Conservation (phyloP, 2,113 vertebrate genomes). For the Phrynocephalus versicolor region DNA sequence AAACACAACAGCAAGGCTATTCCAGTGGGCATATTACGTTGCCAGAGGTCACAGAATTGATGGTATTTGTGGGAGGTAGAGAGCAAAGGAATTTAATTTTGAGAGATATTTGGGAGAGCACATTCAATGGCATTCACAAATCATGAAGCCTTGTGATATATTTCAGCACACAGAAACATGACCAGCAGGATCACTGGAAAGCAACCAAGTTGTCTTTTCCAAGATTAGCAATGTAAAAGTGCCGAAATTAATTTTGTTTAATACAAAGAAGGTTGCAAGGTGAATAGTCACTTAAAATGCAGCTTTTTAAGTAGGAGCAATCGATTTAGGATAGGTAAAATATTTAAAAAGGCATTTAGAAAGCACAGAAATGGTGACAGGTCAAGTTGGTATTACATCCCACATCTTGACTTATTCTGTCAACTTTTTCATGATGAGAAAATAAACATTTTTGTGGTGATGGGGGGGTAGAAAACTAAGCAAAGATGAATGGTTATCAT, state of each 20-base stretch:
- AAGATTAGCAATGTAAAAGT: slow-evolving; percentile 68
- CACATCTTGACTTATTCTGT: slow-evolving; percentile 25
- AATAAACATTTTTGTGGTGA: background rate
- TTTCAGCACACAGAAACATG: slow-evolving; percentile 46
- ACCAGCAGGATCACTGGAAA: slow-evolving; percentile 60
- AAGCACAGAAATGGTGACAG: slow-evolving; percentile 42
- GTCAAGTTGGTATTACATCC: slow-evolving; percentile 41
- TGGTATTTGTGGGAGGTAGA: background rate
- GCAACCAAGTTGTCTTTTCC: slow-evolving; percentile 60
- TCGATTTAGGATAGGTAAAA: slow-evolving; percentile 56
- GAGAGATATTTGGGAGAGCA: slow-evolving; percentile 49
- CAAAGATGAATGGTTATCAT: background rate
- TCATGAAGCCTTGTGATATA: slow-evolving; percentile 41
- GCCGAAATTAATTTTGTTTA: slow-evolving; percentile 69
- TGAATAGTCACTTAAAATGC: slow-evolving; percentile 61
- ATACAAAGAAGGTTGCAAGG: slow-evolving; percentile 65
- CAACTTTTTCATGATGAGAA: background rate
- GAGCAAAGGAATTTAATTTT: slow-evolving; percentile 47
- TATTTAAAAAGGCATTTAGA: slow-evolving; percentile 46
- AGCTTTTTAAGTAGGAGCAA: slow-evolving; percentile 51
- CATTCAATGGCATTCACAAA: slow-evolving; percentile 43
- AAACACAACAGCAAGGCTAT: background rate
- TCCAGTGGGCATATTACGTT: background rate
- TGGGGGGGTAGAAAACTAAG: slow-evolving; percentile 14
- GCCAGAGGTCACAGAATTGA: slow-evolving; percentile 14